phyloP scores from a whole-genome alignment of 2,888 invertebrate species.

The Auanema sp. region DNA sequence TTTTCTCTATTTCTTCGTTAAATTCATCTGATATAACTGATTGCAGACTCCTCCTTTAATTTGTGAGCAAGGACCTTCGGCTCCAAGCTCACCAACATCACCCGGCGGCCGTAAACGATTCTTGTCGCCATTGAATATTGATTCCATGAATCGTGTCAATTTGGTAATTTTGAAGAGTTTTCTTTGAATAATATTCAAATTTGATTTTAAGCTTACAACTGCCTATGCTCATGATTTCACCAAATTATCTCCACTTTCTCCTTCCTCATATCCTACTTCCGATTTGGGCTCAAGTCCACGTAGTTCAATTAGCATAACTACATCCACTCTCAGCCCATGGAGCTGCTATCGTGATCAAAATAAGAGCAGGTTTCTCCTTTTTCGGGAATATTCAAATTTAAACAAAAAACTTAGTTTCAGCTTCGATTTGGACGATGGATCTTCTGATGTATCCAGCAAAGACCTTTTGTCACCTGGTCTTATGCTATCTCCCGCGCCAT shows the following conservation, averaged over 20 bases:
- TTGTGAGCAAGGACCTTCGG: slow-evolving; percentile 61
- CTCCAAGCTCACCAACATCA: slow-evolving; percentile 58
- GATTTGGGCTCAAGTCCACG: slow-evolving; percentile 61
- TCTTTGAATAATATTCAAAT: not conserved
- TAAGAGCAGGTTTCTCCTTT: slow-evolving; percentile 20
- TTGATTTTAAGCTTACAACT: slow-evolving; percentile 43
- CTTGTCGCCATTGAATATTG: slow-evolving; percentile 56
- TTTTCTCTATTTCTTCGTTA: not conserved
- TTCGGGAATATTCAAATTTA: not conserved
- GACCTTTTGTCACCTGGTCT: slow-evolving; percentile 52
- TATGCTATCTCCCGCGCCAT: slow-evolving; percentile 59
- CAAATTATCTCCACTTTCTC: slow-evolving; percentile 18
- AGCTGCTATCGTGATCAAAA: slow-evolving; percentile 51
- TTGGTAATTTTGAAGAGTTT: slow-evolving; percentile 36
- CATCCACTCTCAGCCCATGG: slow-evolving; percentile 52
- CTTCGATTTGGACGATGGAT: slow-evolving; percentile 41
- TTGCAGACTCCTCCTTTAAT: slow-evolving; percentile 59
- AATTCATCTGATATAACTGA: too few species aligned
- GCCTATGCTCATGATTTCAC: slow-evolving; percentile 37
- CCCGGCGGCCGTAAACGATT: slow-evolving; percentile 37
- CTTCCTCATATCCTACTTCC: slow-evolving; percentile 54
- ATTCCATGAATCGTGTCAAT: slow-evolving; percentile 59
- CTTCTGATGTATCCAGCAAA: slow-evolving; percentile 36
- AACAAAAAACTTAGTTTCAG: slow-evolving; percentile 18
- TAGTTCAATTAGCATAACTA: slow-evolving; percentile 45